Evolutionary conservation across 2,888 invertebrate species (phyloP).

Genomic region (Cosmia pyralina): DNA sequence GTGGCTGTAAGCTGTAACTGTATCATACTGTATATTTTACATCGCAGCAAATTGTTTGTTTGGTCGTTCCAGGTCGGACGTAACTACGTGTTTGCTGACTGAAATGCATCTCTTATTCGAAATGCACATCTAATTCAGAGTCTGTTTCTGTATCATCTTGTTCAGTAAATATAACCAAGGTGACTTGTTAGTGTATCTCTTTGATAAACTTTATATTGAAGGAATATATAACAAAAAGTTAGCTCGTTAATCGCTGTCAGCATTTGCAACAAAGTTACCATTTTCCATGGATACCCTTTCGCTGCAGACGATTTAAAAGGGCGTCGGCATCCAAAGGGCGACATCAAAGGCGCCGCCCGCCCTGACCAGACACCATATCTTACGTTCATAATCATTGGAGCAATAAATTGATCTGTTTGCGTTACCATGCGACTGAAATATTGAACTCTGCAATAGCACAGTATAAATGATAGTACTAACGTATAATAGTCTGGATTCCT

Average conservation of each 20-base stretch:
- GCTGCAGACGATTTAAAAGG: slow-evolving; percentile 64
- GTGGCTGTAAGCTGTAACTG: slow-evolving; percentile 23
- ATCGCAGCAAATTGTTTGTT: slow-evolving; percentile 19
- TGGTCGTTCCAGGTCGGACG: not conserved
- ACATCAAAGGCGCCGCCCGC: slow-evolving; percentile 70
- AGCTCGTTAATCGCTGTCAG: slow-evolving; percentile 4
- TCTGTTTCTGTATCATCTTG: slow-evolving; percentile 8
- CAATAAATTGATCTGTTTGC: slow-evolving; percentile 56
- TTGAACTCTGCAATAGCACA: too few relatives aligned
- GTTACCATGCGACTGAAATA: slow-evolving; percentile 37
- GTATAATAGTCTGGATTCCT: slow-evolving; percentile 41
- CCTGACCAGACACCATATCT: slow-evolving; percentile 68
- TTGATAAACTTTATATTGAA: not conserved
- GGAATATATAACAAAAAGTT: slow-evolving; percentile 4
- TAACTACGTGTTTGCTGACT: slow-evolving; percentile 23
- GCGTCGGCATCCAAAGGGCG: slow-evolving; percentile 69
- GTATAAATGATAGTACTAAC: too few relatives aligned
- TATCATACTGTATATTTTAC: slow-evolving; percentile 26
- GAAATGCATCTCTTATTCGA: slow-evolving; percentile 14
- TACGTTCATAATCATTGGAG: slow-evolving; percentile 54
- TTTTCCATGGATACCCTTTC: slow-evolving; percentile 46
- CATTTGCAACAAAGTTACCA: slow-evolving; percentile 47
- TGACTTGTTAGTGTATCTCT: not conserved
- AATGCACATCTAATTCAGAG: slow-evolving; percentile 1
- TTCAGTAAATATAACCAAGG: not conserved